Conservation (phyloP, 2,797 vertebrate genomes). For the Eutrigla gurnardus region DNA sequence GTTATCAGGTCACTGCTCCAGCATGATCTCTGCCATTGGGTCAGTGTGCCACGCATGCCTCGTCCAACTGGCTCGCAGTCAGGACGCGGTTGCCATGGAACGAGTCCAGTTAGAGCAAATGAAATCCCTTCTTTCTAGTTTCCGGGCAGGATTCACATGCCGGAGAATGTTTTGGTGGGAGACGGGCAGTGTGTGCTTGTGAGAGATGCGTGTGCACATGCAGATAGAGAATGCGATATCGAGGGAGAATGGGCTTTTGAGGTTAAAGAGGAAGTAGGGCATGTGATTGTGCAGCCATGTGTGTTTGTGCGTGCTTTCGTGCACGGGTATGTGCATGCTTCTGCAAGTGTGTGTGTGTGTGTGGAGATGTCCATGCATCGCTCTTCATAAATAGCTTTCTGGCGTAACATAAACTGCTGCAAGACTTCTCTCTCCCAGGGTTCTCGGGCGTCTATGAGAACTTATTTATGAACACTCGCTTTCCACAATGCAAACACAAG, state of each 20-base stretch:
- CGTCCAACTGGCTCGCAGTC: slow-evolving; percentile 72
- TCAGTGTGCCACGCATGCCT: slow-evolving; percentile 69
- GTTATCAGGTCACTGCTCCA: slow-evolving; percentile 72
- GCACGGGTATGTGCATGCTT: slow-evolving; percentile 8
- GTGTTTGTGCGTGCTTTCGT: slow-evolving; percentile 55
- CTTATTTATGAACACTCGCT: slow-evolving; percentile 59
- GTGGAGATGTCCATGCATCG: slow-evolving; percentile 10
- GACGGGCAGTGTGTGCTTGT: slow-evolving; percentile 30
- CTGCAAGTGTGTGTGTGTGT: slow-evolving; percentile 37
- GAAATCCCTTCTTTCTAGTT: slow-evolving; percentile 71
- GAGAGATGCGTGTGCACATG: slow-evolving; percentile 27
- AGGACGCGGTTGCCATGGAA: slow-evolving; percentile 78
- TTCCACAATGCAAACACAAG: slow-evolving; percentile 40
- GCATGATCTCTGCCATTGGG: slow-evolving; percentile 74
- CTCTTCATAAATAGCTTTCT: slow-evolving; percentile 70
- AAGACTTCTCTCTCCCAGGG: slow-evolving; percentile 58
- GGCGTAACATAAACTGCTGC: slow-evolving; percentile 78
- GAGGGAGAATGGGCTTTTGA: slow-evolving; percentile 69
- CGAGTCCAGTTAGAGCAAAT: slow-evolving; percentile 71
- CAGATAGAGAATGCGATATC: slow-evolving; percentile 66
- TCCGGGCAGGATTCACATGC: slow-evolving; percentile 81
- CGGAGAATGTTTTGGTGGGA: slow-evolving; percentile 66
- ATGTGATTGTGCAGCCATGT: slow-evolving; percentile 85
- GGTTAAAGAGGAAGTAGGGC: slow-evolving; percentile 82
- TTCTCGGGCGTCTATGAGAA: slow-evolving; percentile 63